A percentile compares a stretch with the other conserved stretches of the same genome.
These are phyloP conservation scores for Pocillopora damicornis DNA, from an alignment of 64 coral and sea anemone genomes.

Conservation along the genomic window DNA sequence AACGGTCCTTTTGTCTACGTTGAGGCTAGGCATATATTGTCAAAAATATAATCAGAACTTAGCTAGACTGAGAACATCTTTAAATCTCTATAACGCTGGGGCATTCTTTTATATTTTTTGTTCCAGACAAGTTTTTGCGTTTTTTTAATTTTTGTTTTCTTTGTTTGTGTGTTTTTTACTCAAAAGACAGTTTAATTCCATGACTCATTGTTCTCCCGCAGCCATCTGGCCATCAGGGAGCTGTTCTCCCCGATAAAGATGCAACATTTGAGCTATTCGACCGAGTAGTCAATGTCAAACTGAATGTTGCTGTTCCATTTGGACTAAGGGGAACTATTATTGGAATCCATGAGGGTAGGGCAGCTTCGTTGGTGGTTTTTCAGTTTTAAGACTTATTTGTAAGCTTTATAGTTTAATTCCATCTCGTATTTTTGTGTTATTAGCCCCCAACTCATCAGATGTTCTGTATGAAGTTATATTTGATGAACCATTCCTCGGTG, in stretches of 20 bases:
- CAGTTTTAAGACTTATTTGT: too few relatives aligned
- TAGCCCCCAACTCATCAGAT: conserved; percentile 28
- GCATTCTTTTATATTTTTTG: too few relatives aligned
- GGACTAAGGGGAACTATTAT: conserved; percentile 86
- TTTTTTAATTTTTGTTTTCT: too few relatives aligned
- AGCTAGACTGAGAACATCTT: too few relatives aligned
- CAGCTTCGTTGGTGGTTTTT: not conserved
- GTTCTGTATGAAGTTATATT: conserved; percentile 51
- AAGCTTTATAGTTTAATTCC: too few relatives aligned
- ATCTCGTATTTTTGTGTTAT: not conserved
- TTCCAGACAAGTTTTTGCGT: too few relatives aligned
- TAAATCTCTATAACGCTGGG: too few relatives aligned
- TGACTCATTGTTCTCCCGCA: not conserved
- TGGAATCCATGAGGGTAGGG: conserved; percentile 81
- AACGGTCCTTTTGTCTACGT: too few relatives aligned
- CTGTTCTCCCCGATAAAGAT: conserved; percentile 67
- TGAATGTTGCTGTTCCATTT: conserved; percentile 74
- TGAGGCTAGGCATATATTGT: too few relatives aligned
- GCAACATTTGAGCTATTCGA: conserved; percentile 91
- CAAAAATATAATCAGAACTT: too few relatives aligned
- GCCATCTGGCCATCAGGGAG: conserved; percentile 78
- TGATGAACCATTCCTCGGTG: conserved; percentile 48
- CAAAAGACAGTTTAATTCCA: not conserved
- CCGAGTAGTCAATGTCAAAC: conserved; percentile 88
- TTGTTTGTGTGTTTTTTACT: too few relatives aligned